Percentiles rank a stretch among this genome's conserved stretches.
These are phyloP conservation scores for Phaethornis superciliosus DNA, from an alignment of 2,113 vertebrate species.

Conservation along the genomic window DNA sequence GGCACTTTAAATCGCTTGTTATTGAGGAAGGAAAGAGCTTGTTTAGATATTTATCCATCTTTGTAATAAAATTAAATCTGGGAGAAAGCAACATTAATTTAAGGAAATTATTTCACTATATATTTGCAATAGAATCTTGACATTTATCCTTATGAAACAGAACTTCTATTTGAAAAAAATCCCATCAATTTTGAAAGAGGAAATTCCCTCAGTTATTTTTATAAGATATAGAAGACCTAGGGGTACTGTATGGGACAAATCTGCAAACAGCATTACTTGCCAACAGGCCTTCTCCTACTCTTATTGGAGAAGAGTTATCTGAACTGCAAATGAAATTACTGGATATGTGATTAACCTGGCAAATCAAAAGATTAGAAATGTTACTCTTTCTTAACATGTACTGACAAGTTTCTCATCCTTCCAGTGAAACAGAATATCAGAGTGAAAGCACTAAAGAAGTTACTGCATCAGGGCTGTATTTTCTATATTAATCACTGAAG, in stretches of 20 bases:
- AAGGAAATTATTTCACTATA: neutral
- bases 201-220: neutral
- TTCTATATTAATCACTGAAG: neutral
- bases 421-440: fast-evolving
- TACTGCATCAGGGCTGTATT: neutral
- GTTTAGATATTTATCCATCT: neutral
- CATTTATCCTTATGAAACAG: neutral
- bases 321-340: neutral
- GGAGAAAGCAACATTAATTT: neutral
- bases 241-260: neutral
- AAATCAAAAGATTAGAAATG: neutral
- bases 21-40: neutral
- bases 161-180: neutral
- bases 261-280: neutral
- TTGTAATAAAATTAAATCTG: neutral
- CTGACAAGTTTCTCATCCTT: neutral
- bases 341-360: neutral
- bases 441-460: neutral
- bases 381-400: neutral
- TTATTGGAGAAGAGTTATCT: neutral
- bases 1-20: neutral
- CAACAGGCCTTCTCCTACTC: fast-evolving
- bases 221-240: neutral
- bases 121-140: neutral
- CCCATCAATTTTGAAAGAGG: neutral